A percentile compares a stretch with the other conserved stretches of the same genome.
Evolutionary conservation across 2,888 invertebrate species (phyloP).

Genomic region (Scaptomyza flava): DNA sequence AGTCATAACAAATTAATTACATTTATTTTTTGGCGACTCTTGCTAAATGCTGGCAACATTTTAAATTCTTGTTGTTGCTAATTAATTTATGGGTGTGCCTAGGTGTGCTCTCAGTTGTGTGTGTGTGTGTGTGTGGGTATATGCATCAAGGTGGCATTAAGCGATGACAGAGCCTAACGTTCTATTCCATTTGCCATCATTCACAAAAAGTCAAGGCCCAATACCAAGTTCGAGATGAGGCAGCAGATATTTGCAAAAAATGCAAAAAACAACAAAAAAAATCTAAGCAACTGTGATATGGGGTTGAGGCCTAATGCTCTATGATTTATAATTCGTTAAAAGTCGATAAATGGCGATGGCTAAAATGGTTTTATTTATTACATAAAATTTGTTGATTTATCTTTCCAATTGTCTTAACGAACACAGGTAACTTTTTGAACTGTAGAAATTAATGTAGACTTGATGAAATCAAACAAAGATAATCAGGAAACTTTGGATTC

Average conservation of each 20-base stretch:
- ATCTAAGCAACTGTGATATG: conserved; percentile 7
- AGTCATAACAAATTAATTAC: conserved; percentile 46
- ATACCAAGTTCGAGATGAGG: conserved; percentile 27
- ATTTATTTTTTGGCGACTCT: conserved; percentile 39
- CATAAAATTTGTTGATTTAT: no score
- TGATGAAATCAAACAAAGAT: no score
- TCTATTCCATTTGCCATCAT: conserved; percentile 26
- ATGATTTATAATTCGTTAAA: neutral
- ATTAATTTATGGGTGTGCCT: conserved; percentile 71
- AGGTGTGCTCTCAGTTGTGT: conserved; percentile 38
- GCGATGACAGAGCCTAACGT: conserved; percentile 20
- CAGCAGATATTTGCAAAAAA: conserved; percentile 9
- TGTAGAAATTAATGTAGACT: no score
- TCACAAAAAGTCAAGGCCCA: conserved; percentile 33
- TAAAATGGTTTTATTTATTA: neutral
- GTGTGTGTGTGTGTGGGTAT: neutral
- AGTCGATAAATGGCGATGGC: neutral
- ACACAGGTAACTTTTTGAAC: no score
- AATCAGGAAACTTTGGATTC: no score
- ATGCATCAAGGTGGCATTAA: conserved; percentile 21
- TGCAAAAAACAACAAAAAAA: neutral
- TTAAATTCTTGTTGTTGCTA: conserved; percentile 45
- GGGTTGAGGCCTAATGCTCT: neutral
- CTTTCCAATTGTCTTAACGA: no score
- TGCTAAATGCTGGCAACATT: conserved; percentile 28